Evolutionary conservation across 2,888 invertebrate species (phyloP), one percentile per base, ranked within the genome.

Genomic region (Drosophila percnosoma): DNA sequence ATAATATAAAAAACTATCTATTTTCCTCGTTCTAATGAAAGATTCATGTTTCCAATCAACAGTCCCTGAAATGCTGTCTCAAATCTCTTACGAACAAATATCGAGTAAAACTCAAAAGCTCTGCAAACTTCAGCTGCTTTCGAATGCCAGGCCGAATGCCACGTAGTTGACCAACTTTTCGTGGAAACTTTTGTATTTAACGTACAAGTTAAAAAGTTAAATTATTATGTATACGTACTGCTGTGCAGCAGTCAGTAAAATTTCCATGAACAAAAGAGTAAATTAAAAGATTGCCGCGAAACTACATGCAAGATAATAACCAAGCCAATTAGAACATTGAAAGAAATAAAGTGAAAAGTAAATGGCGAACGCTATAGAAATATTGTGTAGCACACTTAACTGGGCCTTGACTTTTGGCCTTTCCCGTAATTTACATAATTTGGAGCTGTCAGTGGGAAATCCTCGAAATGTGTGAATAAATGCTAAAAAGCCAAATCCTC

Each of bases 181-280:
- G 31, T 51, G 15, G 13, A 29, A 55, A 62, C 40, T 60, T 61
- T 40, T 33, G 45, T 33, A n/a, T 29, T 48, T 40, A 11, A 33
- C 6, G 29, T 5, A 13, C 10, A 57, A 57, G 40, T 48, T 21
- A 24, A 24, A 48, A 52, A 49, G 51, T 51, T 33, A 61, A 71
- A 78, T 84, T 84, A 73, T 65, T 84, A 73, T 65, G 87, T 61
- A 81, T 81, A 78, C 87, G 78, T 55, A 74, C 61, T 55, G 33
- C 65, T 33, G 68, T 42, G 42, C 73, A 58, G 54, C 52, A 55
- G 69, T 55, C 49, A 45, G 21, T 13, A 11, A n/a, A 54, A 36
- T 27, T 59, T 36, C 38, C 34, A 38, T n/a, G 36, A 27, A 36
- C 36, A 64, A 38, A 54, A 21, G 48, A 49, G 49, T n/a, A 54